A percentile compares a stretch with the other conserved stretches of the same genome.
Evolutionary conservation across 2,888 invertebrate genomes (phyloP).

Genomic region (Zaprionus obscuricornis): DNA sequence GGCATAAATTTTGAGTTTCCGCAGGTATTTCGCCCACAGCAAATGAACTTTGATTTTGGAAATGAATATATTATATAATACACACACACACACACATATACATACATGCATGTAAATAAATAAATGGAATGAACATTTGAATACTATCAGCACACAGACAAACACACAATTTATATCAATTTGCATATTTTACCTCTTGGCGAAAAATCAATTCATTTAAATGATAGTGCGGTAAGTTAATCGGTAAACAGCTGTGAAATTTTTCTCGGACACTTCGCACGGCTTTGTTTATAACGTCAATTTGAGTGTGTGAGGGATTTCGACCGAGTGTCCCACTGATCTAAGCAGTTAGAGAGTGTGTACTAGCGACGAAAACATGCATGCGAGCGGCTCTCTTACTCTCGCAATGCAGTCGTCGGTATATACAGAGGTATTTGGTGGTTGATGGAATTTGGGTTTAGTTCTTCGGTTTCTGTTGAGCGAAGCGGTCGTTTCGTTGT

Average conservation of each 20-base stretch:
- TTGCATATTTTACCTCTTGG: constrained; percentile 35
- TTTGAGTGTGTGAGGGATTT: no score
- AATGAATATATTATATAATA: constrained; percentile 16
- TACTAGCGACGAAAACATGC: no score
- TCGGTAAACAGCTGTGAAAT: constrained; percentile 29
- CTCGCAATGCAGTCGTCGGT: no score
- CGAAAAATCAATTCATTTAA: constrained; percentile 28
- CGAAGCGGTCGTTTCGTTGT: constrained; percentile 16
- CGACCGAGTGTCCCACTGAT: no score
- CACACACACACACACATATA: background rate
- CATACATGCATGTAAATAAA: background rate
- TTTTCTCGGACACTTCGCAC: constrained; percentile 11
- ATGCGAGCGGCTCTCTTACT: no score
- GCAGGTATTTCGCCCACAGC: constrained; percentile 16
- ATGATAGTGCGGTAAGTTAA: constrained; percentile 10
- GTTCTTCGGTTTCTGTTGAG: constrained; percentile 45
- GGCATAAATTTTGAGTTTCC: constrained; percentile 28
- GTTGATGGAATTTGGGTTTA: constrained; percentile 15
- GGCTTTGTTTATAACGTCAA: constrained; percentile 45
- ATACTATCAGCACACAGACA: background rate
- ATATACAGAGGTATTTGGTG: constrained; percentile 26
- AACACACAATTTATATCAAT: background rate
- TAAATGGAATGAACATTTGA: background rate
- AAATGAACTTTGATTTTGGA: constrained; percentile 8
- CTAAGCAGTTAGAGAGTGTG: no score